These are phyloP conservation scores for Orthosia cruda DNA, from an alignment of 2,888 invertebrate species.

Conservation along the genomic window DNA sequence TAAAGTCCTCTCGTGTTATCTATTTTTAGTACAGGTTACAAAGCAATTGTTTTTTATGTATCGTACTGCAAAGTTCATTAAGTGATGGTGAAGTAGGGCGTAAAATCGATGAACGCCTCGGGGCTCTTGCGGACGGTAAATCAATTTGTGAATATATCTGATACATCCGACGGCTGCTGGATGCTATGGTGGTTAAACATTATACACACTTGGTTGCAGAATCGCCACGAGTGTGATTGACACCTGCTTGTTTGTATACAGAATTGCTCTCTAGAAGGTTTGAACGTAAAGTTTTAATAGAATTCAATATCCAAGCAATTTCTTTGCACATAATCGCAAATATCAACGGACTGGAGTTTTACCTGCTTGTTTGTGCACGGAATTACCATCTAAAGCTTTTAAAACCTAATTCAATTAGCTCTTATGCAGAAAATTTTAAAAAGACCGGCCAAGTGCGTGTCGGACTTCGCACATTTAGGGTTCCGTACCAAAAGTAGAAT, in stretches of 20 bases:
- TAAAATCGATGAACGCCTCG: constrained; percentile 74
- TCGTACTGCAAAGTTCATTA: constrained; percentile 71
- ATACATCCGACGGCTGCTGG: constrained; percentile 41
- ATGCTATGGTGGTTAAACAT: constrained; percentile 24
- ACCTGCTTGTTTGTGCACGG: not conserved
- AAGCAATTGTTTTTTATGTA: constrained; percentile 67
- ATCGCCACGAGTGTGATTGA: not conserved
- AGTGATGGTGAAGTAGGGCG: constrained; percentile 73
- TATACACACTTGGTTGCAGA: constrained; percentile 33
- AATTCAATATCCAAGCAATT: no score
- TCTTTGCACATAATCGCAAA: no score
- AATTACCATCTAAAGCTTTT: no score
- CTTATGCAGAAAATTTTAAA: no score
- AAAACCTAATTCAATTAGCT: no score
- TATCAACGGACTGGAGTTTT: no score
- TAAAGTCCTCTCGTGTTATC: not conserved
- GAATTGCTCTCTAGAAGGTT: not conserved
- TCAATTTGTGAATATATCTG: constrained; percentile 73
- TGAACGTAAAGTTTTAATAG: not conserved
- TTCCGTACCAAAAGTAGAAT: no score
- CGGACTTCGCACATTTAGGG: no score
- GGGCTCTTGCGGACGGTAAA: constrained; percentile 70
- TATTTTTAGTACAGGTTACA: constrained; percentile 27
- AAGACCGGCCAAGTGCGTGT: no score
- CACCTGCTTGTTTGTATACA: not conserved